These are phyloP conservation scores for Cyphomyrmex costatus DNA, from an alignment of 1,140 invertebrate genomes.

Conservation along the genomic window DNA sequence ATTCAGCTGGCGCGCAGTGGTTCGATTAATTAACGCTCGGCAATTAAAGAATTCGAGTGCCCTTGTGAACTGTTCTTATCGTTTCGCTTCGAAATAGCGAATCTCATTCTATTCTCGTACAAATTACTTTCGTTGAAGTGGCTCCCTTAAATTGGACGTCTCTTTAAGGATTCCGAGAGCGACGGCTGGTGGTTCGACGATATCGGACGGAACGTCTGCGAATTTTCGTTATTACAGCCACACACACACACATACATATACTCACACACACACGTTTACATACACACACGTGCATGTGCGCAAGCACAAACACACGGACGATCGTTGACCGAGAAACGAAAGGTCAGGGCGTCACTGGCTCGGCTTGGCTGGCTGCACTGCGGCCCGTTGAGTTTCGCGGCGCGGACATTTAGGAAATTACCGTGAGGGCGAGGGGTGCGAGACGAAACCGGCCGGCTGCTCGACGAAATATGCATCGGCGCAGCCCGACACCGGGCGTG, in stretches of 20 bases:
- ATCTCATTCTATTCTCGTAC: constrained; percentile 2
- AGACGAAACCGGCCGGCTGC: constrained; percentile 28
- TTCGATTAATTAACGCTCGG: background rate
- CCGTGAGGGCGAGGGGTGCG: constrained; percentile 3
- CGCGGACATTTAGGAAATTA: constrained; percentile 64
- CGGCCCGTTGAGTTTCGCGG: constrained; percentile 53
- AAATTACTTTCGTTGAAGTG: constrained; percentile 1
- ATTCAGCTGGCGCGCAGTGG: background rate
- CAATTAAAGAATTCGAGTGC: background rate
- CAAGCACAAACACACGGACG: constrained; percentile 48
- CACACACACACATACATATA: background rate
- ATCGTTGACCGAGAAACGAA: constrained; percentile 65
- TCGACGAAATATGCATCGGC: constrained; percentile 51
- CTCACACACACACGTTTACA: too few relatives aligned
- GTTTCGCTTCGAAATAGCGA: background rate
- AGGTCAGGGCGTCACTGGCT: constrained; percentile 63
- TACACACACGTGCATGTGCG: background rate
- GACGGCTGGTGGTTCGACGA: constrained; percentile 31
- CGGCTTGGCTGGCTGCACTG: constrained; percentile 58
- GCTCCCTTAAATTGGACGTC: constrained; percentile 29
- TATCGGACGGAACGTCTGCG: constrained; percentile 45
- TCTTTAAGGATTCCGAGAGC: constrained; percentile 42
- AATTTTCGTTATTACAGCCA: constrained; percentile 38
- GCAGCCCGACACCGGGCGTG: background rate
- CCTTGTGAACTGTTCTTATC: background rate